phyloP scores from a whole-genome alignment of 2,113 vertebrate genomes.

The Ptilonorhynchus violaceus region DNA sequence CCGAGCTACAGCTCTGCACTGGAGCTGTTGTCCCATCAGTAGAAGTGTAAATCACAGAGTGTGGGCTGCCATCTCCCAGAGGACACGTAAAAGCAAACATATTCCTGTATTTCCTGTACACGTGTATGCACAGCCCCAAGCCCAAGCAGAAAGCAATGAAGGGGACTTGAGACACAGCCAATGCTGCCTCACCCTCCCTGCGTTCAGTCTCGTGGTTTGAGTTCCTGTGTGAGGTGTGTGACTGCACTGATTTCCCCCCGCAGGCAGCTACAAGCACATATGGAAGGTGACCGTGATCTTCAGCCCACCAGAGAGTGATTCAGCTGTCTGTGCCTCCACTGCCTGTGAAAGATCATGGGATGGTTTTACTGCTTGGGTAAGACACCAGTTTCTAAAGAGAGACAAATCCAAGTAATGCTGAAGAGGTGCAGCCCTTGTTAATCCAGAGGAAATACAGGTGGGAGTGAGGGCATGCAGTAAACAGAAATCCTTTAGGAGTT shows the following conservation, averaged over 20 bases:
- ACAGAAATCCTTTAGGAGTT: neutral
- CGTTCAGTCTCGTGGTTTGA: neutral
- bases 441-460: neutral
- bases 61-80: neutral
- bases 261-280: neutral
- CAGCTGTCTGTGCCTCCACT: neutral
- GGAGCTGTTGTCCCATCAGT: neutral
- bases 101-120: neutral
- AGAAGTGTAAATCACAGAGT: neutral
- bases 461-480: neutral
- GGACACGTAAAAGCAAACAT: neutral
- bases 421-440: neutral
- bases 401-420: neutral
- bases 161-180: neutral
- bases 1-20: neutral
- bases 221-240: neutral
- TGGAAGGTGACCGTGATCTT: neutral
- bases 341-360: neutral
- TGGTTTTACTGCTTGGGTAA: neutral
- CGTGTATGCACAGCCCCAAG: neutral
- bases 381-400: neutral
- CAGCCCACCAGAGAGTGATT: neutral
- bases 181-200: rapidly evolving
- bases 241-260: neutral
- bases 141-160: neutral